Conservation (phyloP, 1,140 invertebrate genomes). For the Hermetia illucens region DNA sequence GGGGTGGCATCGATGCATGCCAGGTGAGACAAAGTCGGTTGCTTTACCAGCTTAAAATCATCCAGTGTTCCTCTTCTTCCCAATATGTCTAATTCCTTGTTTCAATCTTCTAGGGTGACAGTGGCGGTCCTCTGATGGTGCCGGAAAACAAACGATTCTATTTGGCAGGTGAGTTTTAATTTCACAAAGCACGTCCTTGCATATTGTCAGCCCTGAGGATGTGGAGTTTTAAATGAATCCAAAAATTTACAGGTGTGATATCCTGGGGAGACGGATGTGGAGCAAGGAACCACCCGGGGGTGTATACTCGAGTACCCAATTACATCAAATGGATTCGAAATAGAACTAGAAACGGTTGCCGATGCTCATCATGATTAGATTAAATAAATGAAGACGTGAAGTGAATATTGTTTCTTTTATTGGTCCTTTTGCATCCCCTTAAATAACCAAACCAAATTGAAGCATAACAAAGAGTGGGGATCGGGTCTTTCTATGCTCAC, state of each 20-base stretch:
- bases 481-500: too few species aligned
- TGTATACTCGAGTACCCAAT: constrained; percentile 1
- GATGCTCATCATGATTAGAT: background rate
- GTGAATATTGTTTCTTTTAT: too few species aligned
- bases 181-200: background rate
- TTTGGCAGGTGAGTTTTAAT: background rate
- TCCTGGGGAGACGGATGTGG: constrained; percentile 2
- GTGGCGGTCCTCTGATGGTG: background rate
- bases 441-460: too few species aligned
- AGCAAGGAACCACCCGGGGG: constrained; percentile 1
- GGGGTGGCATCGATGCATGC: background rate
- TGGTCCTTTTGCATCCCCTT: too few species aligned
- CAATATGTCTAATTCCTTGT: too few species aligned
- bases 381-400: too few species aligned
- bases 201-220: background rate
- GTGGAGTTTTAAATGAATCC: background rate
- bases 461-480: too few species aligned
- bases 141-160: background rate
- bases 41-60: too few species aligned
- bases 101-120: too few species aligned
- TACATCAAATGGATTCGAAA: background rate
- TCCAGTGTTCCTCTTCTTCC: background rate
- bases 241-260: constrained; percentile 1
- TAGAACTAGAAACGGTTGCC: background rate
- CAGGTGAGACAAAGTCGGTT: too few species aligned